Evolutionary conservation across 2,113 vertebrate species (phyloP).

Genomic region (Regulus satrapa): DNA sequence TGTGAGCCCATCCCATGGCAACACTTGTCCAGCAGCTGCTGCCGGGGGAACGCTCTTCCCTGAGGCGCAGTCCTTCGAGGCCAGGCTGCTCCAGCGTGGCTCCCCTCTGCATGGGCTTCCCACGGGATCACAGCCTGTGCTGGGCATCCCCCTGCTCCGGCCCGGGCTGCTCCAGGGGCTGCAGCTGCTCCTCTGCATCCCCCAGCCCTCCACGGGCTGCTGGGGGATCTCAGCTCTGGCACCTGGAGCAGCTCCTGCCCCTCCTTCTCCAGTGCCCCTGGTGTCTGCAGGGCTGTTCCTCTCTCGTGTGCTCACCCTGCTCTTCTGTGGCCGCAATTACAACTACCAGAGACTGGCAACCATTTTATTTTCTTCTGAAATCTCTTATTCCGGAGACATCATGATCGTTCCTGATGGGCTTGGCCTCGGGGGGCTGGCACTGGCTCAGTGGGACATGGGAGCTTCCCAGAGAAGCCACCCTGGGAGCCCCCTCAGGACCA

Average conservation of each 20-base stretch:
- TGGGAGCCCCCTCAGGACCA: accelerated
- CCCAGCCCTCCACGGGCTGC: accelerated
- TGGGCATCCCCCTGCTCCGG: accelerated
- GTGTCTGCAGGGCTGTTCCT: neutral
- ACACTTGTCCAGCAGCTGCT: too few relatives aligned
- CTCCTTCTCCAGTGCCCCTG: neutral
- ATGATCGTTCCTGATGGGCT: neutral
- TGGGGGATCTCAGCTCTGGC: neutral
- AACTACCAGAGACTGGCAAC: neutral
- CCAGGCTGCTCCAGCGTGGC: too few relatives aligned
- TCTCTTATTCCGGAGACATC: neutral
- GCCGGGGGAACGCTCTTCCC: too few relatives aligned
- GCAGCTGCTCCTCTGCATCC: neutral
- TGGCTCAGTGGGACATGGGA: neutral
- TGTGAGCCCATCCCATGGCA: too few relatives aligned
- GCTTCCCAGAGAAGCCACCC: neutral
- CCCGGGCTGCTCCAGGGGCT: neutral
- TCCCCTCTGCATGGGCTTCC: neutral
- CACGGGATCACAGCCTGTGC: accelerated
- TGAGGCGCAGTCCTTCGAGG: too few relatives aligned
- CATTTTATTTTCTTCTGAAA: neutral
- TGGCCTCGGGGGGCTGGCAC: accelerated
- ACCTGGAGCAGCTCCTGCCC: neutral
- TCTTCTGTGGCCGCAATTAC: neutral
- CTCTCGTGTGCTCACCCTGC: accelerated